A percentile compares a stretch with the other conserved stretches of the same genome.
phyloP scores from a whole-genome alignment of 2,888 invertebrate species.

The Cheiracanthium punctorium region DNA sequence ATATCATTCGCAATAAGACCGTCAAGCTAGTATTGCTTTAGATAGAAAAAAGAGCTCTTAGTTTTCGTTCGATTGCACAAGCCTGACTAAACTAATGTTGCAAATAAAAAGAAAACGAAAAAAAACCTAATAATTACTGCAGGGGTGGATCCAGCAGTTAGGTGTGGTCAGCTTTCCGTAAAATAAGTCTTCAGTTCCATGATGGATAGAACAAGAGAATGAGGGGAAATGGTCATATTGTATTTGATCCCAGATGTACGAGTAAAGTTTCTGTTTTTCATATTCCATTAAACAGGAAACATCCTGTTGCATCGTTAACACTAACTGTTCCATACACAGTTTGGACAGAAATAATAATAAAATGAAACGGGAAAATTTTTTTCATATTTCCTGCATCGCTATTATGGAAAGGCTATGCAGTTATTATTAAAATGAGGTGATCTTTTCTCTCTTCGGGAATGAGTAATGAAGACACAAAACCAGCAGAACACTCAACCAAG shows the following conservation, averaged over 20 bases:
- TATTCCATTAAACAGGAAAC: not conserved
- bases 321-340: too few species aligned
- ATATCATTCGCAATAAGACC: too few species aligned
- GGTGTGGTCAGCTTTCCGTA: slow-evolving; percentile 7
- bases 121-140: not conserved
- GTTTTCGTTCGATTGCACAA: too few species aligned
- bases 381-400: not conserved
- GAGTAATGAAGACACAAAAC: not conserved
- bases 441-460: not conserved
- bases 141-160: not conserved
- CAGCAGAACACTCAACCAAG: not conserved
- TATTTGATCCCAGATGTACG: not conserved
- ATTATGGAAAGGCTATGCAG: not conserved
- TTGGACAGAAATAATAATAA: too few species aligned
- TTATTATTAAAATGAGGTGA: slow-evolving; percentile 2
- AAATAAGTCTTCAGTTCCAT: not conserved
- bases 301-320: slow-evolving; percentile 4
- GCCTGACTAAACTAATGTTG: too few species aligned
- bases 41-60: too few species aligned
- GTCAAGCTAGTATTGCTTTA: too few species aligned
- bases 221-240: not conserved
- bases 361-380: too few species aligned
- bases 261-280: not conserved
- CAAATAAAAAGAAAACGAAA: too few species aligned
- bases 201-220: not conserved